Conservation (phyloP, 2,888 invertebrate genomes). For the Athalia rosae region DNA sequence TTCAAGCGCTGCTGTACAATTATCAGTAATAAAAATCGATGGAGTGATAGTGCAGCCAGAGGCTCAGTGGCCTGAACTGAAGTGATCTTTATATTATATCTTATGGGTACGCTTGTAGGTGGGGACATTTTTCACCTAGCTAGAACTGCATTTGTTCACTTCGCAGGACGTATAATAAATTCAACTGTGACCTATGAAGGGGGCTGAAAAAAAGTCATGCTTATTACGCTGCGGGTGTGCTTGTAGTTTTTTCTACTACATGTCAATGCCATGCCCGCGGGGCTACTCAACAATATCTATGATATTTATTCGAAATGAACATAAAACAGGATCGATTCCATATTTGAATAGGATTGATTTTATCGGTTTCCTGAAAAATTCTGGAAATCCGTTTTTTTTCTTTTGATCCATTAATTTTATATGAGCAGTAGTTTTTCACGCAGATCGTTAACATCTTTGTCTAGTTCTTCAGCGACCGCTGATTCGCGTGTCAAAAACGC, state of each 20-base stretch:
- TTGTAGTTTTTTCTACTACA: not conserved
- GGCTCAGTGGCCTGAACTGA: no score
- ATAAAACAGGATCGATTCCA: not conserved
- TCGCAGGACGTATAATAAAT: slow-evolving; percentile 4
- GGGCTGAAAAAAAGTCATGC: not conserved
- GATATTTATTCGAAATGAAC: slow-evolving; percentile 7
- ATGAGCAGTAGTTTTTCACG: no score
- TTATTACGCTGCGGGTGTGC: not conserved
- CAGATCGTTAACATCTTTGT: no score
- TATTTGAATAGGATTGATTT: not conserved
- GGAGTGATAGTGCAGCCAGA: no score
- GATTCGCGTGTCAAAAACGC: no score
- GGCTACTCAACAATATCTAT: slow-evolving; percentile 3
- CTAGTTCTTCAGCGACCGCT: no score
- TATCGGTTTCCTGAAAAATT: not conserved
- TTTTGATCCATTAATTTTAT: not conserved
- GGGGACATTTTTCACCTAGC: not conserved
- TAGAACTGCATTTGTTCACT: slow-evolving; percentile 4
- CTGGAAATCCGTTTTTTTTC: not conserved
- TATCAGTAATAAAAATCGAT: no score
- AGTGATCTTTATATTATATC: not conserved
- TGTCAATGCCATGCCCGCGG: slow-evolving; percentile 3
- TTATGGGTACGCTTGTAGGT: not conserved
- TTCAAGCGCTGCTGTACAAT: no score
- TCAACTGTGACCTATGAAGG: slow-evolving; percentile 15